These are phyloP conservation scores for Anticlea derivata DNA, from an alignment of 2,888 invertebrate species.

Conservation along the genomic window DNA sequence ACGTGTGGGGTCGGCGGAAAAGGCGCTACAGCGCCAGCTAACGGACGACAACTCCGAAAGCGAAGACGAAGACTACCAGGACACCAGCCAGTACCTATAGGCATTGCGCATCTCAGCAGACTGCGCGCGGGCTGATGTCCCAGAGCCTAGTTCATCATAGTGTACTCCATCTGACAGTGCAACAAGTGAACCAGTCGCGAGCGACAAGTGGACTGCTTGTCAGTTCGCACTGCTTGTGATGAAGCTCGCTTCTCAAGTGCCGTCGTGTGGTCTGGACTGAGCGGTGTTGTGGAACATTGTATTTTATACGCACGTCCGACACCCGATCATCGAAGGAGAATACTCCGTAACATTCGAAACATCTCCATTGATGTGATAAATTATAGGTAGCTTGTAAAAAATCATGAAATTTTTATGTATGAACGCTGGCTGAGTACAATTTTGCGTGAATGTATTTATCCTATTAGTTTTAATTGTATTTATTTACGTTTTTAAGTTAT, in stretches of 20 bases:
- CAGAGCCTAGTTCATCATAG: too few species aligned
- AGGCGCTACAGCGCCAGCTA: constrained; percentile 73
- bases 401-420: constrained; percentile 59
- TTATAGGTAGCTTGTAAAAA: constrained; percentile 58
- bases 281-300: constrained; percentile 22
- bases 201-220: constrained; percentile 3
- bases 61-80: constrained; percentile 77
- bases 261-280: constrained; percentile 11
- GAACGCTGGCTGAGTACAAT: constrained; percentile 61
- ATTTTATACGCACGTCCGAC: constrained; percentile 28
- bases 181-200: not conserved
- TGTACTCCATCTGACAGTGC: not conserved
- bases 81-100: constrained; percentile 76
- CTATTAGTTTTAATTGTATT: constrained; percentile 71
- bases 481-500: constrained; percentile 65
- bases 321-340: constrained; percentile 33
- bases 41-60: constrained; percentile 77
- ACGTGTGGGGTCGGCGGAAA: constrained; percentile 61
- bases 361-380: constrained; percentile 47
- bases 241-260: constrained; percentile 1
- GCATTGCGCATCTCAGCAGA: constrained; percentile 17
- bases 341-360: constrained; percentile 33
- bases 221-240: not conserved
- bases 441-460: constrained; percentile 79
- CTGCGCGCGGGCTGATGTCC: too few species aligned